Conservation (phyloP, 2,797 vertebrate species). For the Bufotes viridis region DNA sequence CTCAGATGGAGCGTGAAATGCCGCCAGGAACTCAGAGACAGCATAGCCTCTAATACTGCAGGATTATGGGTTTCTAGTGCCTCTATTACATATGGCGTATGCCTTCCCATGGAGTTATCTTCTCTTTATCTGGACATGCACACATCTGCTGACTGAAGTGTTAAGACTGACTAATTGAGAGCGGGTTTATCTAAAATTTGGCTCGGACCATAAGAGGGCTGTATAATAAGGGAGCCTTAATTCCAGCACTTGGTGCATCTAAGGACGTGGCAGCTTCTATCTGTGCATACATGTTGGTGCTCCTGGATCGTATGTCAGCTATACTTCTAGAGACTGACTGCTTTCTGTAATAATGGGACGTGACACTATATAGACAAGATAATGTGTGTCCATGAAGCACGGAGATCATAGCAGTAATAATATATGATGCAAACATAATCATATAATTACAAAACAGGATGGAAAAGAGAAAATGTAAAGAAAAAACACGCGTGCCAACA, state of each 20-base stretch:
- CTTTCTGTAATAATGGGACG: neutral
- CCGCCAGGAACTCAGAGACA: neutral
- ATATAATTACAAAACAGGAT: neutral
- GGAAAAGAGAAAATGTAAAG: too few relatives aligned
- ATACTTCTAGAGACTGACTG: neutral
- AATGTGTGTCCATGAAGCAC: neutral
- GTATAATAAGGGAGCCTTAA: neutral
- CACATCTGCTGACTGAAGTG: conserved; percentile 10
- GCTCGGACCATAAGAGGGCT: neutral
- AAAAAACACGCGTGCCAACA: too few relatives aligned
- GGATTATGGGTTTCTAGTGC: neutral
- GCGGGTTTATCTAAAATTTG: neutral
- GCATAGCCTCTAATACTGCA: neutral
- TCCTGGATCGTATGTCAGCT: neutral
- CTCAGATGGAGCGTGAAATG: neutral
- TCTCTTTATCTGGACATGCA: neutral
- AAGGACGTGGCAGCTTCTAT: neutral
- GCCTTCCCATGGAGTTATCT: neutral
- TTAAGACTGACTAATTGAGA: neutral
- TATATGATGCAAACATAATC: neutral
- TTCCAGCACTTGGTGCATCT: neutral
- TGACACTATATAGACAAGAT: neutral
- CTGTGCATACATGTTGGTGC: neutral
- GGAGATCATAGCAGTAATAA: neutral
- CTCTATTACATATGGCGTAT: neutral